These are phyloP conservation scores for Tortricodes alternella DNA, from an alignment of 2,888 invertebrate species.

Conservation along the genomic window DNA sequence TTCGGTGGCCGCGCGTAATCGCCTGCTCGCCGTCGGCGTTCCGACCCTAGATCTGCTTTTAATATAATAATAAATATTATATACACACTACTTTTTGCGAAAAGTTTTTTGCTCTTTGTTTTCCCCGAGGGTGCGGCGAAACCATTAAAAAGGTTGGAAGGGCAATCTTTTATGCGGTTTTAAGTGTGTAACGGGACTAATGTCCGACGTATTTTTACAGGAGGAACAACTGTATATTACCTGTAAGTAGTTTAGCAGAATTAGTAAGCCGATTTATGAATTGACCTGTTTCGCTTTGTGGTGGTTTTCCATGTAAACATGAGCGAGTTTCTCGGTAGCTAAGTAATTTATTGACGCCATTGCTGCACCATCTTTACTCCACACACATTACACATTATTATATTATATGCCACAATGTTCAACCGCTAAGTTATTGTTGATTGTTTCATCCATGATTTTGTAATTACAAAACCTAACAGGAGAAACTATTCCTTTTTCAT, in stretches of 20 bases:
- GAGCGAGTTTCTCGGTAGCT: too few relatives aligned
- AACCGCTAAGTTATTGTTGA: too few relatives aligned
- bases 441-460: too few relatives aligned
- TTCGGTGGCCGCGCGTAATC: slow-evolving; percentile 75
- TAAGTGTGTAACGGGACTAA: slow-evolving; percentile 77
- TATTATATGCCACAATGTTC: too few relatives aligned
- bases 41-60: slow-evolving; percentile 71
- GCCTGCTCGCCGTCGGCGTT: slow-evolving; percentile 67
- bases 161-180: slow-evolving; percentile 79
- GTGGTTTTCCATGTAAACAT: too few relatives aligned
- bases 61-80: slow-evolving; percentile 80
- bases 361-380: too few relatives aligned
- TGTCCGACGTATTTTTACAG: slow-evolving; percentile 67
- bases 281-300: background rate
- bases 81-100: slow-evolving; percentile 69
- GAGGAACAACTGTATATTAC: slow-evolving; percentile 44
- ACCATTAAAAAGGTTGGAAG: slow-evolving; percentile 79
- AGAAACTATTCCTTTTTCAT: too few relatives aligned
- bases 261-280: too few relatives aligned
- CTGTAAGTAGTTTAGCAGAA: background rate
- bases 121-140: slow-evolving; percentile 67
- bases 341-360: too few relatives aligned
- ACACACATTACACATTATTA: too few relatives aligned
- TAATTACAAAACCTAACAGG: too few relatives aligned
- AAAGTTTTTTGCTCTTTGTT: slow-evolving; percentile 71